Conservation (phyloP, 2,797 vertebrate species). For the Karalla daura region DNA sequence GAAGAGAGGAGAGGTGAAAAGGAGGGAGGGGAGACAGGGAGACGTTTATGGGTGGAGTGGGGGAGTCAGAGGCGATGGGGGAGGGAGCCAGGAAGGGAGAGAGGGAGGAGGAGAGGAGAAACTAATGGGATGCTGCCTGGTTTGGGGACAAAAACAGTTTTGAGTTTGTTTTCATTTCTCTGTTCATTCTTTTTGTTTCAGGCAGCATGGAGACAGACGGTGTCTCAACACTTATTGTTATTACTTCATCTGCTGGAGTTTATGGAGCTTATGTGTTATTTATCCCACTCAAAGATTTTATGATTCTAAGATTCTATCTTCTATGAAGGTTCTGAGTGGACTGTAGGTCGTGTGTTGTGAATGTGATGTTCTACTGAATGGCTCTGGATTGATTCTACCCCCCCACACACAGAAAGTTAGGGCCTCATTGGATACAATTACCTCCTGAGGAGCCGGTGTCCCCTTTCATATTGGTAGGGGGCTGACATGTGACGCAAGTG, state of each 20-base stretch:
- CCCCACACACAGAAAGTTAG: constrained; percentile 16
- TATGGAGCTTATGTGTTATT: too few species aligned
- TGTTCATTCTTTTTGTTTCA: neutral
- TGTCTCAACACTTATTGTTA: too few species aligned
- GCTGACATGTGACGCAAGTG: constrained; percentile 31
- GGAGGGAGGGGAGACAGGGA: constrained; percentile 3
- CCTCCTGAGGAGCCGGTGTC: constrained; percentile 63
- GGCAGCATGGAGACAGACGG: neutral
- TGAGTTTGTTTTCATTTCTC: neutral
- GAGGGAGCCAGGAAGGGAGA: constrained; percentile 15
- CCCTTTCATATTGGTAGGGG: constrained; percentile 58
- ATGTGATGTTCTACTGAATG: too few species aligned
- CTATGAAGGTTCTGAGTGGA: too few species aligned
- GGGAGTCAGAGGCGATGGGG: constrained; percentile 1
- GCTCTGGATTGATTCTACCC: constrained; percentile 25
- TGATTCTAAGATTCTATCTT: too few species aligned
- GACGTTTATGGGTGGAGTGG: neutral
- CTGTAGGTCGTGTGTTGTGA: too few species aligned
- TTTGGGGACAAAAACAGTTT: constrained; percentile 46
- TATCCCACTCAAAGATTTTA: too few species aligned
- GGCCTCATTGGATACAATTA: constrained; percentile 63
- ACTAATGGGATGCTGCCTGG: constrained; percentile 38
- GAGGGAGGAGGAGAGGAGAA: constrained; percentile 18
- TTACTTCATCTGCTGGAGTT: too few species aligned
- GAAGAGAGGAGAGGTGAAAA: constrained; percentile 37